phyloP scores from a whole-genome alignment of 1,140 invertebrate genomes.

The Hycleus phaleratus region DNA sequence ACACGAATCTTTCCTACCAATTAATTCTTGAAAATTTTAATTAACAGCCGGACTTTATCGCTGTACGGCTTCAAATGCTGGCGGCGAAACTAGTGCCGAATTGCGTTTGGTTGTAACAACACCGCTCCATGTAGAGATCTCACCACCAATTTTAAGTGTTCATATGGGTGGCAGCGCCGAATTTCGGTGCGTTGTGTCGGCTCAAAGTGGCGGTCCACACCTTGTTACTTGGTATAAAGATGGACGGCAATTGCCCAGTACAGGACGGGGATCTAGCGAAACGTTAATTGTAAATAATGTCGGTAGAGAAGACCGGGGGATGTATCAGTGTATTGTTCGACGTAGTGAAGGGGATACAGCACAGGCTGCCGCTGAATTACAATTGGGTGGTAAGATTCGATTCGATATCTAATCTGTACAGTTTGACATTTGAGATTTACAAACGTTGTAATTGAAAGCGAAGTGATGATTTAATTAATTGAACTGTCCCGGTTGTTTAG shows the following conservation, averaged over 20 bases:
- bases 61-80: conserved; percentile 59
- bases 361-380: conserved; percentile 71
- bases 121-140: conserved; percentile 62
- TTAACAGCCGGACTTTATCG: conserved; percentile 53
- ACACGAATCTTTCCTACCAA: neutral
- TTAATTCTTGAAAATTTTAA: neutral
- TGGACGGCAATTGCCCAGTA: conserved; percentile 58
- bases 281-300: conserved; percentile 59
- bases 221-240: conserved; percentile 57
- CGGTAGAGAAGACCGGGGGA: conserved; percentile 68
- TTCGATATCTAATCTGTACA: neutral
- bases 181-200: conserved; percentile 55
- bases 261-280: conserved; percentile 54
- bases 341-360: conserved; percentile 67
- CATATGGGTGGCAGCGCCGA: conserved; percentile 69
- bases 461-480: no score
- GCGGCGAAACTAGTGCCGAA: conserved; percentile 62
- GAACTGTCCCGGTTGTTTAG: no score
- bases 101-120: conserved; percentile 58
- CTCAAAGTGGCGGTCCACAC: conserved; percentile 43
- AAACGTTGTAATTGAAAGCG: no score
- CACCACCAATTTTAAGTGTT: conserved; percentile 61
- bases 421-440: no score
- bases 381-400: conserved; percentile 62
- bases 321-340: conserved; percentile 78